Base-by-base conservation (phyloP, 2,888 invertebrate genomes). In the Cactoblastis cactorum region DNA sequence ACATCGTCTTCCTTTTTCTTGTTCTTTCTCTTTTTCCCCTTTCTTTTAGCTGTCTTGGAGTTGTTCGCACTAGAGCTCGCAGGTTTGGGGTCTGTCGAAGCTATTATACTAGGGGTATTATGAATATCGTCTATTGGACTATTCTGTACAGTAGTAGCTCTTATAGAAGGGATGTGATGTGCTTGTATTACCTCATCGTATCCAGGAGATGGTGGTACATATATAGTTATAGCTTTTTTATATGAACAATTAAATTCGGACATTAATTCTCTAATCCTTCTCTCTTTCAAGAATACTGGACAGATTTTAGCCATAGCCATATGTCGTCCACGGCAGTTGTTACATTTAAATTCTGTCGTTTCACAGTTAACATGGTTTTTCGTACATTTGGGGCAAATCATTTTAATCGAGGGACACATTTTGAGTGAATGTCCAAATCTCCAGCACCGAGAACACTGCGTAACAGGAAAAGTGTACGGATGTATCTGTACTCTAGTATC, bases 211-310 rank as follows among this genome's bases (percentile, higher is more conserved):
- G 35, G 6, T n/a, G 35, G 34, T 1, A 39, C 18, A 35, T 49
- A 59, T 17, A 50, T 34, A 4, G 39, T 41, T 3, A 54, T 32
- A 3, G 60, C 56, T 46, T 52, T 56, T 45, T 39, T 51, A 39
- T 57, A 60, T 6, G 56, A 53, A 41, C 58, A 59, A 19, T 57
- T 58, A 24, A 54, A 58, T 3, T 59, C 56, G 0, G 54, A 32
- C 60, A 62, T 62, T 3, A 59, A 15, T 19, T 58, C 54, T 18
- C 60, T 32, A 0, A 59, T 35, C 8, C 32, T 51, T 47, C 52
- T 58, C 33, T 63, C 63, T 50, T 56, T 61, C 8, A 52, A 6
- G 12, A 48, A 60, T 12, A 43, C 17, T 11, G 59, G 56, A 14
- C 61, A 61, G 0, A 8, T 37, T 49, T 53, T 59, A 4, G 22